Base-by-base conservation (phyloP, 2,113 vertebrate genomes). In the Rhegmatorhina hoffmannsi region DNA sequence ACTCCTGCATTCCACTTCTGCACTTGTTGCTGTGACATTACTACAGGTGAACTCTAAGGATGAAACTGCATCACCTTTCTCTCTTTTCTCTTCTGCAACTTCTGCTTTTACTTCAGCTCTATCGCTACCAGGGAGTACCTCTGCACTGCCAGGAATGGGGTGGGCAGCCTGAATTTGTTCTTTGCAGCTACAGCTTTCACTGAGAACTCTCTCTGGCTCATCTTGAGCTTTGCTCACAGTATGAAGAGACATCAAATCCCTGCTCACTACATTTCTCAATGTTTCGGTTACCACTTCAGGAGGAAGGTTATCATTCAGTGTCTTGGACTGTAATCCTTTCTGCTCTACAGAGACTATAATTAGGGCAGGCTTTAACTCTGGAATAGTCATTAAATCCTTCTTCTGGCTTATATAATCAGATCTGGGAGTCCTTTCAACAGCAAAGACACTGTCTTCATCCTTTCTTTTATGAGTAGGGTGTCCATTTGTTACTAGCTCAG, bases 261-360 rank as follows among this genome's bases (percentile, higher is more conserved):
- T 56, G 20, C 50, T 75, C 43, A 18, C 52, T 43, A 66, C 18
- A 6, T 70, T 83, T 90, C 34, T 43, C 69, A 53, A 1, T 43
- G 85, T 66, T 59, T 60, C 43, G 10, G 38, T 28, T 62, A 40
- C 63, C 34, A 75, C 52, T 84, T 95, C 82, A 59, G 31, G 6
- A 44, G 38, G 52, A 70, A 38, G 49, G 25, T 64, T 52, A 43
- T 63, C 59, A 59, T 69, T 94, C 75, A 68, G 73, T 55, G 77
- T 78, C 46, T 92, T 76, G 78, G 95, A 92, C 82, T 97, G 96
- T 23, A 95, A 88, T 53, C 46, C 94, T 87, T 96, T 93, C 74
- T 97, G 94, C 50, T 97, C 95, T 69, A 94, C 90, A 46, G 97
- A 78, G 44, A 94, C 44, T 56, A 90, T 89, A 81, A 97, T 75